Evolutionary conservation across 2,113 vertebrate species (phyloP).

Genomic region (Scolopax mira): DNA sequence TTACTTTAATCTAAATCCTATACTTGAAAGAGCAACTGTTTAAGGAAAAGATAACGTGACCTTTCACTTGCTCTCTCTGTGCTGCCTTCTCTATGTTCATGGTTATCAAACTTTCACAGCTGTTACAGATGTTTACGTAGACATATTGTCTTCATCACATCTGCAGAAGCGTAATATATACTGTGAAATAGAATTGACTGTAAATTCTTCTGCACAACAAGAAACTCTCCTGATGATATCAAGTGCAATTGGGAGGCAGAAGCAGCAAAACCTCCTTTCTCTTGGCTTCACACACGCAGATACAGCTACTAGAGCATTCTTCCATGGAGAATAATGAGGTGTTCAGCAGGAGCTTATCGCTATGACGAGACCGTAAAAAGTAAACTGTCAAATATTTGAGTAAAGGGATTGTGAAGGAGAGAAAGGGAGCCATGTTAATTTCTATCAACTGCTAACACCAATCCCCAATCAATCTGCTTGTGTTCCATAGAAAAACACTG

Average conservation of each 20-base stretch:
- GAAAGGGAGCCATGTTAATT: not conserved
- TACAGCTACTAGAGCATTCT: not conserved
- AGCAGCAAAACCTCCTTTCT: not conserved
- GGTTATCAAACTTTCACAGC: not conserved
- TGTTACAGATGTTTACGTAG: not conserved
- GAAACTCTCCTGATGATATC: not conserved
- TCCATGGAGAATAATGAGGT: not conserved
- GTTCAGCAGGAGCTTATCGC: not conserved
- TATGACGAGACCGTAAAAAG: not conserved
- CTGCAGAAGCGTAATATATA: not conserved
- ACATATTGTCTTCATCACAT: not conserved
- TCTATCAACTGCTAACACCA: not conserved
- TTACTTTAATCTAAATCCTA: not conserved
- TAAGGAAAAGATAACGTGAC: no score
- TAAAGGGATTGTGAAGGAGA: not conserved
- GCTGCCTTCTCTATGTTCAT: not conserved
- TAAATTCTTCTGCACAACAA: not conserved
- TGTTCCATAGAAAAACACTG: not conserved
- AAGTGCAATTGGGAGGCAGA: not conserved
- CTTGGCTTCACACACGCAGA: not conserved
- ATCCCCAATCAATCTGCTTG: not conserved
- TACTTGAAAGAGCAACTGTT: not conserved
- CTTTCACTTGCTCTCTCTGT: not conserved
- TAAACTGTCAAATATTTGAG: not conserved
- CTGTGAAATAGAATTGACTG: not conserved